Conservation (phyloP, 2,797 vertebrate species). For the Pelochelys cantorii region DNA sequence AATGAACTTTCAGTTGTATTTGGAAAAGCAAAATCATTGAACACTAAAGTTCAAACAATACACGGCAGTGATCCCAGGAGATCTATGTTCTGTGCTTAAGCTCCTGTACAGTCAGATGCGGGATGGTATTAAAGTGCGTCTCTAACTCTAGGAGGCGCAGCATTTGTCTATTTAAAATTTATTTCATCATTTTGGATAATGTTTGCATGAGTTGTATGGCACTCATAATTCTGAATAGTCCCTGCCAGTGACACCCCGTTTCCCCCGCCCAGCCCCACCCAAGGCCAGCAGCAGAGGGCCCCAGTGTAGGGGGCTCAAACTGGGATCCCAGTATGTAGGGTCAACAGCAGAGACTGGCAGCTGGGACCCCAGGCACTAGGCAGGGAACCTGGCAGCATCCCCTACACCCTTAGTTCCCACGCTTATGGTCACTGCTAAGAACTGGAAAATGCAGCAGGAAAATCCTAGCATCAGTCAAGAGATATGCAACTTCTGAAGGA, state of each 20-base stretch:
- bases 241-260: not conserved
- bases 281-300: no score
- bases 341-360: no score
- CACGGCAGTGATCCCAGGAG: not conserved
- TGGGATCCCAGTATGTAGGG: no score
- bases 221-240: slow-evolving; percentile 25
- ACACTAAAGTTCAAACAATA: not conserved
- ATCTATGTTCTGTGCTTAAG: not conserved
- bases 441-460: slow-evolving; percentile 41
- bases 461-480: slow-evolving; percentile 31
- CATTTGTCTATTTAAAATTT: not conserved
- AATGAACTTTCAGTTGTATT: not conserved
- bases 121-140: not conserved
- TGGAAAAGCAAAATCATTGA: not conserved
- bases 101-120: not conserved
- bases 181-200: not conserved
- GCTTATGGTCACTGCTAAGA: slow-evolving; percentile 14
- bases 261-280: no score
- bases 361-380: no score
- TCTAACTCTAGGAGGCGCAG: not conserved
- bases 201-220: not conserved
- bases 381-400: no score
- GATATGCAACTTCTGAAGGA: slow-evolving; percentile 59
- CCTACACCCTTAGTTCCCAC: no score
- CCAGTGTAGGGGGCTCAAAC: no score